Conservation (phyloP, 1,140 invertebrate genomes). For the Rhysida immarginata region DNA sequence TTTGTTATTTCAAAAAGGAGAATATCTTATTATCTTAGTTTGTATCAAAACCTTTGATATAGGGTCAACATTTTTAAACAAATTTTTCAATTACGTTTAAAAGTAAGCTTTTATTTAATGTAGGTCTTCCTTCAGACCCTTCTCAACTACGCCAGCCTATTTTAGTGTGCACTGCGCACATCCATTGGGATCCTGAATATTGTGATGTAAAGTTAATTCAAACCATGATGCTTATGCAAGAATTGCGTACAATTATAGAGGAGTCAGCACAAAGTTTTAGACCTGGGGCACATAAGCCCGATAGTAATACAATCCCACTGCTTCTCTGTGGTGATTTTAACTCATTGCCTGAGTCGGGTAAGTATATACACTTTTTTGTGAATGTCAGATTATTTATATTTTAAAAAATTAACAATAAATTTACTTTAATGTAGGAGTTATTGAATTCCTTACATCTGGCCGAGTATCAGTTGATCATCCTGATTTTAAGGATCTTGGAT, state of each 20-base stretch:
- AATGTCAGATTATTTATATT: neutral
- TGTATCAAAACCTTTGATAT: too few species aligned
- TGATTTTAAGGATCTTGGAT: conserved; percentile 92
- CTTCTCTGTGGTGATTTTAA: conserved; percentile 97
- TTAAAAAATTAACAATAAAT: conserved; percentile 2
- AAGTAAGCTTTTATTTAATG: neutral
- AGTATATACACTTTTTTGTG: conserved; percentile 9
- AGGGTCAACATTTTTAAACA: too few species aligned
- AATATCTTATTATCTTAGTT: too few species aligned
- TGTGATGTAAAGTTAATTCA: conserved; percentile 99
- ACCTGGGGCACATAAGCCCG: conserved; percentile 40
- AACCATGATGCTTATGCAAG: conserved; percentile 97
- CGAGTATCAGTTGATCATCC: conserved; percentile 75
- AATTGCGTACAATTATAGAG: conserved; percentile 57
- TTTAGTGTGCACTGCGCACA: conserved; percentile 93
- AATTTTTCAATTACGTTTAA: neutral
- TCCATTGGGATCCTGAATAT: conserved; percentile 99
- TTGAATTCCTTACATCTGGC: conserved; percentile 84
- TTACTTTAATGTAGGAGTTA: conserved; percentile 52
- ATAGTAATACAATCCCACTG: conserved; percentile 73
- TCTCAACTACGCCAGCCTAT: conserved; percentile 64
- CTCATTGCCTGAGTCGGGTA: conserved; percentile 91
- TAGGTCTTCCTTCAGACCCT: conserved; percentile 53
- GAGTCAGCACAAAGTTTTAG: conserved; percentile 45
- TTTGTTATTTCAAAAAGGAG: too few species aligned